phyloP scores from a whole-genome alignment of 2,113 vertebrate genomes.

The Capreolus pygargus region DNA sequence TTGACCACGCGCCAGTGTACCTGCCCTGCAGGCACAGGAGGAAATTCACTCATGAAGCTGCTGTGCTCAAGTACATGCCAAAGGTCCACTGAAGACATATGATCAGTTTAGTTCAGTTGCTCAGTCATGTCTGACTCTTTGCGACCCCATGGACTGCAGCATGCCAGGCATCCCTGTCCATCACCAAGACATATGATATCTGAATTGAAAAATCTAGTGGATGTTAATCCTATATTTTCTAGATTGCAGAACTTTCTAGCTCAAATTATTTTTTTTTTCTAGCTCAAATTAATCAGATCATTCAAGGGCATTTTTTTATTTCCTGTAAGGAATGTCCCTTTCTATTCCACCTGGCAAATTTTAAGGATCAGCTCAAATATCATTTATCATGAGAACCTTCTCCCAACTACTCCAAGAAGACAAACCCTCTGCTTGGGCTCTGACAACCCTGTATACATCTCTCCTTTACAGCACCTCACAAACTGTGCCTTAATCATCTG shows the following conservation, averaged over 20 bases:
- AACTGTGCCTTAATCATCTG: background rate
- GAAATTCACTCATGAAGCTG: background rate
- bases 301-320: background rate
- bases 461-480: background rate
- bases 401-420: background rate
- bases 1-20: background rate
- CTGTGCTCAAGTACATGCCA: background rate
- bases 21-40: background rate
- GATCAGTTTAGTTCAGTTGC: background rate
- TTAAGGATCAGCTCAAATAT: background rate
- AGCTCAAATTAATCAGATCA: background rate
- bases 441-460: background rate
- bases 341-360: background rate
- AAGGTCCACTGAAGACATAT: background rate
- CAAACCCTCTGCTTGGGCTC: background rate
- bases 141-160: background rate
- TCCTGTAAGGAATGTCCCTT: background rate
- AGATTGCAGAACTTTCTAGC: background rate
- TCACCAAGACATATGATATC: background rate
- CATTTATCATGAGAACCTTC: background rate
- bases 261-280: background rate
- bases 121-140: background rate
- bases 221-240: background rate
- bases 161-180: background rate
- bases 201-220: background rate